Percentiles rank a stretch among this genome's conserved stretches.
These are phyloP conservation scores for Conus betulinus DNA, from an alignment of 1,140 invertebrate species.

Conservation along the genomic window DNA sequence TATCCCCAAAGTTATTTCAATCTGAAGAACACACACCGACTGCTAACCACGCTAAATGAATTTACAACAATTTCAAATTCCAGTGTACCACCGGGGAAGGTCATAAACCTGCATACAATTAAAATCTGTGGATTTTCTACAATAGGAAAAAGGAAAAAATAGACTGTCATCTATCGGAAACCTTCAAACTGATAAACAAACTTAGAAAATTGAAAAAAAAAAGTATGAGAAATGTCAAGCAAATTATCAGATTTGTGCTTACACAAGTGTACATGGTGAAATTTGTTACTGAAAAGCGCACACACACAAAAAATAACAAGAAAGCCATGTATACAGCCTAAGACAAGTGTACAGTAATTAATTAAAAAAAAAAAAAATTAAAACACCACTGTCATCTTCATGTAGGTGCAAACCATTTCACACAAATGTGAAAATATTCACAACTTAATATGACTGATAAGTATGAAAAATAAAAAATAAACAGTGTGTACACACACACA, in stretches of 20 bases:
- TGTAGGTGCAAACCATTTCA: background rate
- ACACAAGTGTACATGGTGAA: background rate
- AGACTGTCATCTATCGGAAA: background rate
- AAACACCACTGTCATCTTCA: background rate
- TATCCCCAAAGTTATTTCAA: too few species aligned
- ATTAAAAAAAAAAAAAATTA: background rate
- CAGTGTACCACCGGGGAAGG: too few species aligned
- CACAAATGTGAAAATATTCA: background rate
- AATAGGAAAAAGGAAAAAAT: too few species aligned
- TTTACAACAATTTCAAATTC: too few species aligned
- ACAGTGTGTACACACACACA: too few species aligned
- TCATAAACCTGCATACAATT: too few species aligned
- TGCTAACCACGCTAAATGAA: too few species aligned
- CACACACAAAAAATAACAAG: background rate
- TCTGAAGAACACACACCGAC: too few species aligned
- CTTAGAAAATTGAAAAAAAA: background rate
- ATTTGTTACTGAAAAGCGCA: background rate
- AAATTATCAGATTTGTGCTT: background rate
- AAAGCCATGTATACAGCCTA: background rate
- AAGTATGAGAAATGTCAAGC: background rate
- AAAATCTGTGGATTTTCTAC: too few species aligned
- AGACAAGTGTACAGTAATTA: background rate
- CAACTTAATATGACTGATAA: background rate
- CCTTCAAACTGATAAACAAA: background rate
- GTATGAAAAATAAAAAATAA: too few species aligned